phyloP scores from a whole-genome alignment of 2,888 invertebrate species.

The Pinctada fucata region DNA sequence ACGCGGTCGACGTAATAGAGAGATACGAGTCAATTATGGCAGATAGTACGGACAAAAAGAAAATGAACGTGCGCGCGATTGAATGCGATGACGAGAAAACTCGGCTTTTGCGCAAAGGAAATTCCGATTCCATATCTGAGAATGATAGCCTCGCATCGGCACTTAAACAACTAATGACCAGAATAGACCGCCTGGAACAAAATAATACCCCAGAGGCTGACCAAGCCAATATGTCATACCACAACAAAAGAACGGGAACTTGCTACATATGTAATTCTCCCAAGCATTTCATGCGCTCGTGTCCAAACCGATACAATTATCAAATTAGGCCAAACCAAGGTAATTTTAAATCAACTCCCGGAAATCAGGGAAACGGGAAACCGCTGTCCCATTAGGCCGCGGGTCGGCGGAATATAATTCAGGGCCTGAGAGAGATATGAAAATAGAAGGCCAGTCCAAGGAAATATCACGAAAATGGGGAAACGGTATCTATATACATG shows the following conservation, averaged over 20 bases:
- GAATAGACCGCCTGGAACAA: neutral
- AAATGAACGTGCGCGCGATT: conserved; percentile 24
- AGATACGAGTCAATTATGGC: conserved; percentile 42
- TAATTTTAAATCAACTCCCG: neutral
- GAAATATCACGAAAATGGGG: no score
- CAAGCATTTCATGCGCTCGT: neutral
- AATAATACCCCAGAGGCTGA: neutral
- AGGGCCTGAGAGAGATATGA: conserved; percentile 1
- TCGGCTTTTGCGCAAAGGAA: no score
- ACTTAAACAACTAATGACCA: neutral
- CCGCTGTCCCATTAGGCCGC: neutral
- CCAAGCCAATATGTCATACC: neutral
- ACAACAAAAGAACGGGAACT: neutral
- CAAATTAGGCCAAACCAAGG: neutral
- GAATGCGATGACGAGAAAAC: conserved; percentile 10
- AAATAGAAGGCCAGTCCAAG: no score
- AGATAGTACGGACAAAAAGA: conserved; percentile 21
- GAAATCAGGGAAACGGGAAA: neutral
- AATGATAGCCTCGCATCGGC: no score
- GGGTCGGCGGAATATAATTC: neutral
- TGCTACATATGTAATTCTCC: neutral
- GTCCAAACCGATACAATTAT: neutral
- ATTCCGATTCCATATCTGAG: no score
- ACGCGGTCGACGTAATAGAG: conserved; percentile 43
- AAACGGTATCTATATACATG: no score